These are phyloP conservation scores for Podocnemis expansa DNA, from an alignment of 2,113 vertebrate genomes.

Conservation along the genomic window DNA sequence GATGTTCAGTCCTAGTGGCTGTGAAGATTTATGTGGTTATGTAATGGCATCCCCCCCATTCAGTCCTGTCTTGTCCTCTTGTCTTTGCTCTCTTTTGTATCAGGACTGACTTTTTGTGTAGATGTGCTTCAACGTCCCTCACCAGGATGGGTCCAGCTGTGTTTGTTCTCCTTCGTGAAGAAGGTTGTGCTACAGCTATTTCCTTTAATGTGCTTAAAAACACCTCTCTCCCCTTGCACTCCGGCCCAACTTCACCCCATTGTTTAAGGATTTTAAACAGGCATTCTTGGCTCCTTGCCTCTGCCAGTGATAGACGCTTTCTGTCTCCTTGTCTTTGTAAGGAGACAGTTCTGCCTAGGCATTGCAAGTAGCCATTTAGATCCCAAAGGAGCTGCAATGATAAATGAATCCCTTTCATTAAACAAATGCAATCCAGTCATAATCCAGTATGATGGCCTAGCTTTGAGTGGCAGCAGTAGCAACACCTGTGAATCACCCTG, in stretches of 20 bases:
- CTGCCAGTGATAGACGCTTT: rapidly evolving
- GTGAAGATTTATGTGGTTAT: neutral
- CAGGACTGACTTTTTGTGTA: neutral
- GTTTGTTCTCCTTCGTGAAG: neutral
- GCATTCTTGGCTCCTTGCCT: neutral
- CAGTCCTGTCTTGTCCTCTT: neutral
- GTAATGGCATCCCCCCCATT: too few species aligned
- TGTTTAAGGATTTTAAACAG: neutral
- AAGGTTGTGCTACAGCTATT: neutral
- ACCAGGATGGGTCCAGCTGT: neutral
- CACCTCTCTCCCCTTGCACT: neutral
- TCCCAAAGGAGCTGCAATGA: neutral
- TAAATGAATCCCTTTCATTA: neutral
- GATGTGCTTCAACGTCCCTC: neutral
- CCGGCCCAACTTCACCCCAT: neutral
- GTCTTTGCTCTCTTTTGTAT: too few species aligned
- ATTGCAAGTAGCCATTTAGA: neutral
- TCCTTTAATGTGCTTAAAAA: neutral
- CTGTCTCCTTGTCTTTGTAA: neutral
- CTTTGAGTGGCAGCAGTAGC: neutral
- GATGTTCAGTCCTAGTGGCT: neutral
- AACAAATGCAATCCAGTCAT: neutral
- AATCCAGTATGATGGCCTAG: rapidly evolving
- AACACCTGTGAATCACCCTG: neutral
- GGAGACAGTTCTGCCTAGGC: neutral